Percentiles rank a stretch among this genome's conserved stretches.
Evolutionary conservation across 1,140 invertebrate species (phyloP).

Genomic region (Bombus waltoni): DNA sequence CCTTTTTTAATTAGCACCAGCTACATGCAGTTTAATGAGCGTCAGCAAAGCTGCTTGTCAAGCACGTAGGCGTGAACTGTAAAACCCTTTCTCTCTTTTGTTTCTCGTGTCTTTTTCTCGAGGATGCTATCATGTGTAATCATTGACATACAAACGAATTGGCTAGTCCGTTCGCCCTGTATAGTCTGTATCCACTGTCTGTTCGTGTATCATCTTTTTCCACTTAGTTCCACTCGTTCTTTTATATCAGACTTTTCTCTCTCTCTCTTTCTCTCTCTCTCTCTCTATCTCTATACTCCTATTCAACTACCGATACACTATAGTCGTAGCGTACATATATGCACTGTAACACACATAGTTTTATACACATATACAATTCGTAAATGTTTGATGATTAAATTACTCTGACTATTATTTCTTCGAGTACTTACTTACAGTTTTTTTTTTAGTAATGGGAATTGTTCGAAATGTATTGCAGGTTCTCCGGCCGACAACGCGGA

Average conservation of each 20-base stretch:
- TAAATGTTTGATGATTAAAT: not conserved
- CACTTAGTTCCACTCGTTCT: not conserved
- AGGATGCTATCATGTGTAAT: constrained; percentile 15
- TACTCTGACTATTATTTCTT: too few relatives aligned
- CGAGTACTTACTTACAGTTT: not conserved
- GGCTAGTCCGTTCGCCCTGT: constrained; percentile 11
- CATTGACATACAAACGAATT: constrained; percentile 11
- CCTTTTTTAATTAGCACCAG: constrained; percentile 38
- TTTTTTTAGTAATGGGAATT: not conserved
- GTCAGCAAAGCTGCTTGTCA: constrained; percentile 25
- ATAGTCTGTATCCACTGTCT: not conserved
- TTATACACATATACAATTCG: not conserved
- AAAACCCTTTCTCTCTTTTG: constrained; percentile 28
- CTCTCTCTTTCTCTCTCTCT: too few relatives aligned
- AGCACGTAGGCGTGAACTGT: constrained; percentile 29
- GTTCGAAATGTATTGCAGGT: constrained; percentile 82
- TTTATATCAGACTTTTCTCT: not conserved
- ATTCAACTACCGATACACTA: too few relatives aligned
- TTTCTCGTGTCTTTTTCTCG: constrained; percentile 25
- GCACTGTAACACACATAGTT: not conserved
- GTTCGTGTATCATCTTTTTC: not conserved
- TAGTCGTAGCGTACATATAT: not conserved
- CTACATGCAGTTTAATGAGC: constrained; percentile 30
- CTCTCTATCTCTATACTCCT: not conserved
- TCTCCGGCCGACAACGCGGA: constrained; percentile 96